Evolutionary conservation across 2,797 vertebrate species (phyloP).

Genomic region (Macroramphosus scolopax): DNA sequence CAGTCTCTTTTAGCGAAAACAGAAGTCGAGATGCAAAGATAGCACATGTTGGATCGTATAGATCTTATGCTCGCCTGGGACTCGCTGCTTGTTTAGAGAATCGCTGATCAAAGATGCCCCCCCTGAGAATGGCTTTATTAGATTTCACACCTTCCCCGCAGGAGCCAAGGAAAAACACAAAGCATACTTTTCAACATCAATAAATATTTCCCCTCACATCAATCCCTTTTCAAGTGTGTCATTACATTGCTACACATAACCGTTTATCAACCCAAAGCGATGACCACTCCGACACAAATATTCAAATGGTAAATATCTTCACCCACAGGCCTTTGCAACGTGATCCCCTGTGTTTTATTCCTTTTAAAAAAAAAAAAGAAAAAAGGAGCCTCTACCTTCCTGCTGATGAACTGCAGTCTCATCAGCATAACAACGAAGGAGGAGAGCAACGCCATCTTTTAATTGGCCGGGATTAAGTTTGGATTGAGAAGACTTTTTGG

Average conservation of each 20-base stretch:
- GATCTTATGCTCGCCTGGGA: slow-evolving; percentile 73
- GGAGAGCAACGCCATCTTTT: slow-evolving; percentile 78
- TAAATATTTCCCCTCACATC: slow-evolving; percentile 74
- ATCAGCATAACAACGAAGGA: slow-evolving; percentile 65
- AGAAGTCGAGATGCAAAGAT: slow-evolving; percentile 77
- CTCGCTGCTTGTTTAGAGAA: slow-evolving; percentile 78
- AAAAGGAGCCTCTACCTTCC: slow-evolving; percentile 39
- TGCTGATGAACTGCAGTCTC: slow-evolving; percentile 73
- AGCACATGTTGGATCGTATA: slow-evolving; percentile 70
- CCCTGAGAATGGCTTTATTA: slow-evolving; percentile 80
- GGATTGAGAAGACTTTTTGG: slow-evolving; percentile 90
- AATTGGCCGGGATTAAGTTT: slow-evolving; percentile 88
- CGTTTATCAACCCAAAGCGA: slow-evolving; percentile 35
- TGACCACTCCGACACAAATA: slow-evolving; percentile 57
- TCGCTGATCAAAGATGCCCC: slow-evolving; percentile 79
- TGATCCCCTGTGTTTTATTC: slow-evolving; percentile 5
- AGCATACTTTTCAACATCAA: slow-evolving; percentile 77
- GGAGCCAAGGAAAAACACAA: slow-evolving; percentile 73
- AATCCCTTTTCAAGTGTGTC: slow-evolving; percentile 57
- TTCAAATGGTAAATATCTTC: slow-evolving; percentile 35
- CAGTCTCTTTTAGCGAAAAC: slow-evolving; percentile 72
- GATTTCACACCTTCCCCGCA: slow-evolving; percentile 77
- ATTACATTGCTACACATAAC: slow-evolving; percentile 54
- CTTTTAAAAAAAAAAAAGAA: not conserved
- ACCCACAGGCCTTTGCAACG: slow-evolving; percentile 17